A percentile compares a stretch with the other conserved stretches of the same genome.
These are phyloP conservation scores for Luidia sarsii DNA, from an alignment of 53 echinoderm and acorn worm genomes.

Conservation along the genomic window DNA sequence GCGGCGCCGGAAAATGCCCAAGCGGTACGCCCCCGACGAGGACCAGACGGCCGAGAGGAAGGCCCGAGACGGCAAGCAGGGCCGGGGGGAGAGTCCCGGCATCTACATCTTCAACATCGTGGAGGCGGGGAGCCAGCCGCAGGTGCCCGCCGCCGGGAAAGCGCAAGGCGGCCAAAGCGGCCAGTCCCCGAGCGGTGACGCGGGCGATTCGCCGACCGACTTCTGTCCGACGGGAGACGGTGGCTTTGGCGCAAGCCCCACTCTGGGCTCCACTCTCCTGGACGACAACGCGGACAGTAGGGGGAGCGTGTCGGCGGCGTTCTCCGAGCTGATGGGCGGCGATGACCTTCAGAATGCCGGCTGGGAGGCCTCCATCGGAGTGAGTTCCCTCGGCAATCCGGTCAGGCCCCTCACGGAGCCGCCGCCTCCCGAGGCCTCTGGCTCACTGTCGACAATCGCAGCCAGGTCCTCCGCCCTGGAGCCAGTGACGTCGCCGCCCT, in stretches of 20 bases:
- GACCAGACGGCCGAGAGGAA: not conserved
- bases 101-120: constrained; percentile 27
- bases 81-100: not conserved
- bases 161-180: not conserved
- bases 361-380: not conserved
- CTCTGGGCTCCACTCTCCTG: constrained; percentile 17
- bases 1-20: constrained; percentile 8
- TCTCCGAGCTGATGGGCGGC: constrained; percentile 6
- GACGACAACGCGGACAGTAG: constrained; percentile 5
- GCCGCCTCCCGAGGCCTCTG: not conserved
- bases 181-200: not conserved
- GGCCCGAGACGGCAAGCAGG: not conserved
- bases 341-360: not conserved
- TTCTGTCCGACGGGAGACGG: not conserved
- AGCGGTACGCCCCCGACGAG: constrained; percentile 18
- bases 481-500: not conserved
- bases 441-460: not conserved
- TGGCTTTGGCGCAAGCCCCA: not conserved
- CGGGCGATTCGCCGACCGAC: not conserved
- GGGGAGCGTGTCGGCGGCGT: constrained; percentile 18
- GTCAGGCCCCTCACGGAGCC: not conserved
- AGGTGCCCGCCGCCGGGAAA: too few relatives aligned
- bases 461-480: not conserved
- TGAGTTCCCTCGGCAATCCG: constrained; percentile 8
- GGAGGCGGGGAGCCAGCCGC: not conserved